Evolutionary conservation across 1,140 invertebrate genomes (phyloP).

Genomic region (Orchesella cincta): DNA sequence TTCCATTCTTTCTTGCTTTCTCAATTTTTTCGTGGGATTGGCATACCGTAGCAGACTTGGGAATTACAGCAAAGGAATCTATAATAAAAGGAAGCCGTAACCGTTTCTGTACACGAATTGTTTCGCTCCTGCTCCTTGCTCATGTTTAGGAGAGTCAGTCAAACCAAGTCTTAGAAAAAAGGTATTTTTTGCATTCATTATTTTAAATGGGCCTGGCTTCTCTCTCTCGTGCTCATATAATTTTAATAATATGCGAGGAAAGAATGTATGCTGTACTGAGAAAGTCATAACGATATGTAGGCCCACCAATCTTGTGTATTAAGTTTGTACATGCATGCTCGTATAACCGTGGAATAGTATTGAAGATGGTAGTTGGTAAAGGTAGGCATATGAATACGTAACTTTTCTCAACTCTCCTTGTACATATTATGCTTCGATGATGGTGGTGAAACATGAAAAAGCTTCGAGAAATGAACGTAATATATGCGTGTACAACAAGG

Average conservation of each 20-base stretch:
- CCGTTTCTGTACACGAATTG: neutral
- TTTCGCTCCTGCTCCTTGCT: neutral
- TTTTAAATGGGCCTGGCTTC: constrained; percentile 8
- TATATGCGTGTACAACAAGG: neutral
- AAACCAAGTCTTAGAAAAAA: neutral
- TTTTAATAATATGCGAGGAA: neutral
- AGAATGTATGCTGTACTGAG: neutral
- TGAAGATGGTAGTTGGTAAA: neutral
- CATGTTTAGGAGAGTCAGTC: neutral
- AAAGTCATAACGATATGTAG: neutral
- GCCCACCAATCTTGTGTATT: no score
- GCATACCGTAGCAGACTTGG: neutral
- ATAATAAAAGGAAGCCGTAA: no score
- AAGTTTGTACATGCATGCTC: no score
- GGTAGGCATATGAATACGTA: no score
- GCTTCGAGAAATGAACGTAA: neutral
- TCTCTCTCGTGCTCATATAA: neutral
- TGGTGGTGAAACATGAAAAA: neutral
- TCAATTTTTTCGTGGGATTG: neutral
- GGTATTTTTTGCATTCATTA: neutral
- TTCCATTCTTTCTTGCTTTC: constrained; percentile 3
- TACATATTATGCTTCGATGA: neutral
- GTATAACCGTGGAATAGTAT: no score
- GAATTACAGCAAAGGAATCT: no score
- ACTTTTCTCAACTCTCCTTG: no score